phyloP scores from a whole-genome alignment of 2,888 invertebrate species.

The Apoda limacodes region DNA sequence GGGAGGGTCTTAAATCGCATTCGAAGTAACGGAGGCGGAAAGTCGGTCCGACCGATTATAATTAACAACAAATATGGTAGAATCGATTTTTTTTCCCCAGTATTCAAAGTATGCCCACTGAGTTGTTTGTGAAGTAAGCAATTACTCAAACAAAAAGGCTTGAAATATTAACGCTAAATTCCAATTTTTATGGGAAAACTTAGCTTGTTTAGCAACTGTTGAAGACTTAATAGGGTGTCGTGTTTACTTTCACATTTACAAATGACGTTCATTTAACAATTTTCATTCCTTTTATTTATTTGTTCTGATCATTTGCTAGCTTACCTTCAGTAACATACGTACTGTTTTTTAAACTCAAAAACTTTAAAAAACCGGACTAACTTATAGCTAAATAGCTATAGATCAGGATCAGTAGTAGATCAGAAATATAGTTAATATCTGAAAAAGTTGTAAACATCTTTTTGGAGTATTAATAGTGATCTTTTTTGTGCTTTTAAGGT shows the following conservation, averaged over 20 bases:
- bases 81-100: constrained; percentile 51
- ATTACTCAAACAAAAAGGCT: constrained; percentile 53
- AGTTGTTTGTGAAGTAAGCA: constrained; percentile 49
- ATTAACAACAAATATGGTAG: constrained; percentile 70
- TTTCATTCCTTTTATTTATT: constrained; percentile 33
- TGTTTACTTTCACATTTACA: constrained; percentile 42
- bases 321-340: too few species aligned
- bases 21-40: constrained; percentile 63
- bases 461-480: too few species aligned
- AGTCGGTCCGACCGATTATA: constrained; percentile 65
- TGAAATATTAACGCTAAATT: constrained; percentile 55
- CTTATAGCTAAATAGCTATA: too few species aligned
- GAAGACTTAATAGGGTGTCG: constrained; percentile 36
- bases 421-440: too few species aligned
- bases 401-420: too few species aligned
- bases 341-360: too few species aligned
- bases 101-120: constrained; percentile 39
- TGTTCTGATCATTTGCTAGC: too few species aligned
- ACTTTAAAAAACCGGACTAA: too few species aligned
- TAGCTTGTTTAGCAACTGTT: constrained; percentile 57
- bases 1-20: constrained; percentile 67
- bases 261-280: constrained; percentile 32
- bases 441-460: too few species aligned
- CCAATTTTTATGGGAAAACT: constrained; percentile 58
- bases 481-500: too few species aligned